Base-by-base conservation (phyloP, 2,797 vertebrate species). In the Luscinia megarhynchos region DNA sequence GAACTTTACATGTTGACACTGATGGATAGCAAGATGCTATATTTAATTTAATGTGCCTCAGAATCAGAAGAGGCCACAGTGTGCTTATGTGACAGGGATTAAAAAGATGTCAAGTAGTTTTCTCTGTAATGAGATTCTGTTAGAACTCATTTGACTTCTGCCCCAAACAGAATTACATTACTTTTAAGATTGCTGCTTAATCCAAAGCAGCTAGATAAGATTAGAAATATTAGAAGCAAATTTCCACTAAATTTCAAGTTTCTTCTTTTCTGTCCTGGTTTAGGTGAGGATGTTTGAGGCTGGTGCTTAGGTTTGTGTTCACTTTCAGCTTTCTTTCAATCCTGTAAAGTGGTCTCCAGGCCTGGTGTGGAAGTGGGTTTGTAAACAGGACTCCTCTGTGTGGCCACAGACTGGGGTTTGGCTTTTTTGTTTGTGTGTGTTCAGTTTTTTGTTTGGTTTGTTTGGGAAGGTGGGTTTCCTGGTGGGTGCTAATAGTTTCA, bases 1-100 rank as follows among this genome's bases (percentile, higher is more conserved):
- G 43, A 67, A 36, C 3, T 45, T 79, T 30, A 15, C 11, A 0
- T 43, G 27, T n/a, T 1, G 4, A 48, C 2, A 1, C 12, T 76
- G 61, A 43, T 18, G 30, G 48, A 15, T 30, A 69, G 66, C 15
- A 41, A 67, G 51, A 45, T 40, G 38, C 15, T 57, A 2, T 45
- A 36, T 34, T 45, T 58, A 34, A 46, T 69, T 40, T 48, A 59
- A 20, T 50, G 34, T 12, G 7, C 12, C 16, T 5, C 26, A 15
- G 76, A 63, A 67, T 70, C 12, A 19, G 48, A 46, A 41, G 22
- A 80, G 19, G 61, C 30, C 6, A 36, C 6, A 20, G 26, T 29
- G 45, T 58, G 15, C 43, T 92, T 13, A 10, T 0, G 2, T 48
- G 55, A 15, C 10, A 53, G 54, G 7, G 3, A 40, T 69, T 78